Conservation (phyloP, 2,797 vertebrate species). For the Phrynocephalus vlangalii region DNA sequence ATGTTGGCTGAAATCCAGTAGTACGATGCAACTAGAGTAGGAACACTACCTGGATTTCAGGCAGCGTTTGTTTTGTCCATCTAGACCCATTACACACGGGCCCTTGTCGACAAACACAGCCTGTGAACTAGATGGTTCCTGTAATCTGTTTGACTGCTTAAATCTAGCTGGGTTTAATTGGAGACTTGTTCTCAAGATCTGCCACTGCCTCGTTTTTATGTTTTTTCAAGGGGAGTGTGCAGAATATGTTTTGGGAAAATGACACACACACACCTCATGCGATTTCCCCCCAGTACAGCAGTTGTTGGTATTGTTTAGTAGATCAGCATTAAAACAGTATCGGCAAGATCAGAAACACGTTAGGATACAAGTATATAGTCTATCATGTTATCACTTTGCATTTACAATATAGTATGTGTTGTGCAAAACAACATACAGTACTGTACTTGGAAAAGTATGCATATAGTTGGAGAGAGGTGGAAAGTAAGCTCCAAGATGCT, state of each 20-base stretch:
- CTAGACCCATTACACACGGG: neutral
- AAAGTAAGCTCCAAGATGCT: neutral
- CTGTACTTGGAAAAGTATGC: neutral
- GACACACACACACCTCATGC: too few relatives aligned
- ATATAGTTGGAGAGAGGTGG: neutral
- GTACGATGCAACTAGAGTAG: too few relatives aligned
- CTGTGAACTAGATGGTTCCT: neutral
- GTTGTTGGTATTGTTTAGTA: too few relatives aligned
- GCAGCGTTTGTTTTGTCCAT: neutral
- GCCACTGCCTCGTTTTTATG: neutral
- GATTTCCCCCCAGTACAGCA: neutral
- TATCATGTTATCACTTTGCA: neutral
- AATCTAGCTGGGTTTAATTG: neutral
- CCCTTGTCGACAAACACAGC: neutral
- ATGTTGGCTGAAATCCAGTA: too few relatives aligned
- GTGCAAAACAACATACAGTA: neutral
- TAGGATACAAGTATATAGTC: neutral
- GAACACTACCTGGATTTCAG: neutral
- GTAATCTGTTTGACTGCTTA: neutral
- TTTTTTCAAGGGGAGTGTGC: neutral
- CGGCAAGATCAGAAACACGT: neutral
- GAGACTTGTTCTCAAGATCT: neutral
- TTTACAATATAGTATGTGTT: neutral
- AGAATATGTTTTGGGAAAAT: neutral
- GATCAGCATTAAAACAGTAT: neutral